Evolutionary conservation across 2,113 vertebrate species (phyloP).

Genomic region (Pomatostomus ruficeps): DNA sequence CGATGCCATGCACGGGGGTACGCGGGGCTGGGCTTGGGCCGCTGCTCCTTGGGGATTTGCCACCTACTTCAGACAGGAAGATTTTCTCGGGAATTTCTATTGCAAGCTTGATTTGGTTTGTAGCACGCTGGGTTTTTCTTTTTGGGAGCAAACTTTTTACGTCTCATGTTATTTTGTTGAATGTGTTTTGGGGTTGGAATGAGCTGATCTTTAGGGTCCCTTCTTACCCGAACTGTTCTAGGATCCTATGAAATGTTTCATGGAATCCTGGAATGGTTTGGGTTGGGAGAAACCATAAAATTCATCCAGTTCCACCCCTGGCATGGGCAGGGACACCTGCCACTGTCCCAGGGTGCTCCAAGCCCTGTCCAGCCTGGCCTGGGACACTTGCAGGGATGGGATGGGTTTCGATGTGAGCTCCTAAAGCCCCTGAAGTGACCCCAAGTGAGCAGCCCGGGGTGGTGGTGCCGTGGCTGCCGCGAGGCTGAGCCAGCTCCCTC

Average conservation of each 20-base stretch:
- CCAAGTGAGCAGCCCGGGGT: neutral
- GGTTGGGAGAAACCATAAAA: neutral
- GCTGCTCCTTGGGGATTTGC: neutral
- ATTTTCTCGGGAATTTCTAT: neutral
- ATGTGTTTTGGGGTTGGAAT: neutral
- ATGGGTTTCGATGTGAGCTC: neutral
- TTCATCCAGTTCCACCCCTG: neutral
- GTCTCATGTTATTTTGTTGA: neutral
- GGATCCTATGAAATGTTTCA: neutral
- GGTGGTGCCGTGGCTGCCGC: accelerated
- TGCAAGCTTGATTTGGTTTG: neutral
- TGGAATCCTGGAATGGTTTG: neutral
- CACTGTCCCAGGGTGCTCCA: neutral
- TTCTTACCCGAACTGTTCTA: neutral
- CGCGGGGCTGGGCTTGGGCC: neutral
- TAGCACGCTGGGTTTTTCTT: neutral
- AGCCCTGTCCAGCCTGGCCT: neutral
- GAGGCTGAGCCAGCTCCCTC: neutral
- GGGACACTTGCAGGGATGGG: neutral
- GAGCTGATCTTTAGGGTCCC: neutral
- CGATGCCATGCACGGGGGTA: constrained; percentile 98
- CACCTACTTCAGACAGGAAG: neutral
- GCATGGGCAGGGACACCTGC: neutral
- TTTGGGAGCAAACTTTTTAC: neutral
- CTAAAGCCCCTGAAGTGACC: neutral